Evolutionary conservation across 2,797 vertebrate genomes (phyloP).

Genomic region (Rhyacichthys aspro): DNA sequence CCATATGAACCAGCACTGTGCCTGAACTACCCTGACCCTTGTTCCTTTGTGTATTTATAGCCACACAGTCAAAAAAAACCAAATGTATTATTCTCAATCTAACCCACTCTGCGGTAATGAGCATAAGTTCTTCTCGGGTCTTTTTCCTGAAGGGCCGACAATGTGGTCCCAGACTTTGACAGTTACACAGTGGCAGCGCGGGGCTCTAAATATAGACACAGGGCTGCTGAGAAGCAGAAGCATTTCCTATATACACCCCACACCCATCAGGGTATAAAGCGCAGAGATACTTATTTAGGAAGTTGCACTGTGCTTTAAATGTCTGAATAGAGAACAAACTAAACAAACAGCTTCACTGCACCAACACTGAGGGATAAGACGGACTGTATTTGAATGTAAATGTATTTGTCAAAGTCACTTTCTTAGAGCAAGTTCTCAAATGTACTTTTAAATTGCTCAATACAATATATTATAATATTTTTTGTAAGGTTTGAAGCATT

Average conservation of each 20-base stretch:
- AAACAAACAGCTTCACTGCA: too few species aligned
- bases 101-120: conserved; percentile 5
- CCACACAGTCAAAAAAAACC: conserved; percentile 14
- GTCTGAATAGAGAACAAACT: too few species aligned
- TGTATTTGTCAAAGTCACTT: too few species aligned
- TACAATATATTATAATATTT: too few species aligned
- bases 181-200: conserved; percentile 40
- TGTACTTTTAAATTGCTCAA: too few species aligned
- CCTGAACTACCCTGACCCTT: conserved; percentile 28
- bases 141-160: conserved; percentile 65
- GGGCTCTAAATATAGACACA: conserved; percentile 75
- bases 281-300: conserved; percentile 24
- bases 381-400: too few species aligned
- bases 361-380: too few species aligned
- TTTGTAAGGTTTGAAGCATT: conserved; percentile 17
- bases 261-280: conserved; percentile 10
- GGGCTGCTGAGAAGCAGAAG: conserved; percentile 47
- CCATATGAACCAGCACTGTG: background rate
- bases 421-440: too few species aligned
- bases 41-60: conserved; percentile 50
- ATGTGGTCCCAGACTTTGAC: conserved; percentile 48
- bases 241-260: conserved; percentile 71
- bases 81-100: conserved; percentile 46
- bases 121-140: conserved; percentile 37
- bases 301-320: conserved; percentile 18